phyloP scores from a whole-genome alignment of 1,140 invertebrate genomes.

The Zaprionus ghesquierei region DNA sequence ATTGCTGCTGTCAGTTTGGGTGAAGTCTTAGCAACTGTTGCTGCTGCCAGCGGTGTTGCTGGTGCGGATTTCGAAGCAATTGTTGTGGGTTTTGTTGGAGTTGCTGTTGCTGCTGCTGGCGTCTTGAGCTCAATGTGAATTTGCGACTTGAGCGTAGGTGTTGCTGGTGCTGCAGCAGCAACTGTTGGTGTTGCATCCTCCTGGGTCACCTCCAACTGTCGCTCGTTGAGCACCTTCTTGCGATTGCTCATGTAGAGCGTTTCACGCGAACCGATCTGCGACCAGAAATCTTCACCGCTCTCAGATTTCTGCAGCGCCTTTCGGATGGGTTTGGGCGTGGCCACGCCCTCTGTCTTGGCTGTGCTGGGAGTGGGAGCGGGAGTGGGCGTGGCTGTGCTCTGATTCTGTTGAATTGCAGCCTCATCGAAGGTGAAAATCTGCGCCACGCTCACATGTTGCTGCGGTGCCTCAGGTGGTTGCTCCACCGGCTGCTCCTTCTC shows the following conservation, averaged over 20 bases:
- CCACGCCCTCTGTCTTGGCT: constrained; percentile 43
- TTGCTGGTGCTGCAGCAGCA: constrained; percentile 19
- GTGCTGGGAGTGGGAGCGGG: not conserved
- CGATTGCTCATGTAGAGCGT: constrained; percentile 80
- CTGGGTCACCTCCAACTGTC: constrained; percentile 34
- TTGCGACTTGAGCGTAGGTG: constrained; percentile 51
- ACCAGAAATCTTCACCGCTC: constrained; percentile 82
- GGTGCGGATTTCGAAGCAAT: constrained; percentile 11
- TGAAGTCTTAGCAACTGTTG: not conserved
- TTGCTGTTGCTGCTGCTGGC: constrained; percentile 11
- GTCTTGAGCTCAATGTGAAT: constrained; percentile 50
- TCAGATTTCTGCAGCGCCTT: constrained; percentile 70
- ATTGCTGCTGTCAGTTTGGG: constrained; percentile 10
- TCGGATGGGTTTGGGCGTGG: constrained; percentile 64
- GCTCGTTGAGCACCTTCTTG: constrained; percentile 61
- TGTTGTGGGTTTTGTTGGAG: not conserved
- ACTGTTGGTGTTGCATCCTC: constrained; percentile 23
- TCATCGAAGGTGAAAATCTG: constrained; percentile 75
- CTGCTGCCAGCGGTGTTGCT: not conserved
- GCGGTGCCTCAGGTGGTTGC: constrained; percentile 11
- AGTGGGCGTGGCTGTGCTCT: not conserved
- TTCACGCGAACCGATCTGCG: constrained; percentile 72
- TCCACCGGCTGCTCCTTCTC: not conserved
- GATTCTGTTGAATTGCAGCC: constrained; percentile 44
- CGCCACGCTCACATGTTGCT: constrained; percentile 45